phyloP scores from a whole-genome alignment of 2,113 vertebrate genomes.

The Tetrao urogallus region DNA sequence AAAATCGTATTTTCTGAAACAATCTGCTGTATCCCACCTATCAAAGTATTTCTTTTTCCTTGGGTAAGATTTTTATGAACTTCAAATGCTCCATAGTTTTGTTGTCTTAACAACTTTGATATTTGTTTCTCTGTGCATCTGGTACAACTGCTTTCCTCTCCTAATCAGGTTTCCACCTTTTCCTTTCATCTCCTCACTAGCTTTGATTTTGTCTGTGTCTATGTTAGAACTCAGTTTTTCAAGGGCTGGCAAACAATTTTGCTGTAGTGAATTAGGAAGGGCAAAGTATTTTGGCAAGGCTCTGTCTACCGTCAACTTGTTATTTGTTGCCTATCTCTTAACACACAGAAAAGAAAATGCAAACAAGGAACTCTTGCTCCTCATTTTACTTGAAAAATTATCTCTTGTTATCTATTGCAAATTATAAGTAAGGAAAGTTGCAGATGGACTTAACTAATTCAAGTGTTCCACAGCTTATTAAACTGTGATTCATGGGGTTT shows the following conservation, averaged over 20 bases:
- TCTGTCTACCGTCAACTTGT: neutral
- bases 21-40: neutral
- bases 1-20: neutral
- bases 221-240: neutral
- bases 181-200: neutral
- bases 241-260: neutral
- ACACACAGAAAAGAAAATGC: neutral
- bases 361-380: neutral
- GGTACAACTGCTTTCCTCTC: neutral
- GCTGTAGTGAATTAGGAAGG: rapidly evolving
- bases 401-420: neutral
- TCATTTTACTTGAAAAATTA: neutral
- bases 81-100: neutral
- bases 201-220: neutral
- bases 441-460: neutral
- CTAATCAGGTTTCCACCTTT: neutral
- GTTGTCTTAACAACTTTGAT: neutral
- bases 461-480: neutral
- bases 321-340: neutral
- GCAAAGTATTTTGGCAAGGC: neutral
- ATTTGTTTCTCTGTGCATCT: neutral
- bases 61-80: neutral
- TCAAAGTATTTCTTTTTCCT: neutral
- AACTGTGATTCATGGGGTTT: neutral
- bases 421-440: neutral